phyloP scores from a whole-genome alignment of 2,888 invertebrate species.

The Tortricodes alternella region DNA sequence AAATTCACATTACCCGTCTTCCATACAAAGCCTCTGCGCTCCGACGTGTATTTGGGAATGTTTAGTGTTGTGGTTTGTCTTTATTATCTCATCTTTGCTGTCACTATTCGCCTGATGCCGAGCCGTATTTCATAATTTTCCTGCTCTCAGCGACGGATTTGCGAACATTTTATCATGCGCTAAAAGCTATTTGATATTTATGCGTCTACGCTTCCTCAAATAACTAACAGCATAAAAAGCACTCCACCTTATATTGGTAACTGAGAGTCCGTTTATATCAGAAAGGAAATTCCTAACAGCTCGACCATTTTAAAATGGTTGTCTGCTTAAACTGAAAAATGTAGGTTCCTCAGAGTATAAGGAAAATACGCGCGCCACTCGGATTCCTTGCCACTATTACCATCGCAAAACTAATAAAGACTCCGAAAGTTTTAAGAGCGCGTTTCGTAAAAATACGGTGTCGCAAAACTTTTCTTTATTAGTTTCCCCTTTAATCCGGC shows the following conservation, averaged over 20 bases:
- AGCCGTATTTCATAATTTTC: conserved; percentile 58
- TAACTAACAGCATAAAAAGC: conserved; percentile 44
- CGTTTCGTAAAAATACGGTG: conserved; percentile 81
- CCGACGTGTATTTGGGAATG: conserved; percentile 68
- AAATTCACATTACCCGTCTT: conserved; percentile 75
- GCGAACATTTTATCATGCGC: conserved; percentile 48
- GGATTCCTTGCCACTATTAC: conserved; percentile 50
- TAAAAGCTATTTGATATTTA: conserved; percentile 55
- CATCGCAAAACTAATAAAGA: conserved; percentile 72
- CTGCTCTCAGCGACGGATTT: conserved; percentile 45
- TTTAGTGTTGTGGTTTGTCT: conserved; percentile 72
- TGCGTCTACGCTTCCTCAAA: conserved; percentile 37
- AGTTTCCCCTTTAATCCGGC: conserved; percentile 80
- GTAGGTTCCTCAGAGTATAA: conserved; percentile 53
- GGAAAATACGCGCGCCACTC: conserved; percentile 37
- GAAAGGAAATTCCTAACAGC: background rate
- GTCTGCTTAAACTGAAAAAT: conserved; percentile 44
- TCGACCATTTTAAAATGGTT: background rate
- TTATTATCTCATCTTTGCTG: conserved; percentile 65
- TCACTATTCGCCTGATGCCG: conserved; percentile 55
- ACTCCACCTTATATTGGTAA: conserved; percentile 39
- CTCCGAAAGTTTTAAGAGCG: conserved; percentile 71
- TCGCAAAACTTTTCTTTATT: conserved; percentile 82
- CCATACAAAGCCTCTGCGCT: conserved; percentile 58
- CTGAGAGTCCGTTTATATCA: background rate